Evolutionary conservation across 1,140 invertebrate genomes (phyloP).

Genomic region (Zaprionus inermis): DNA sequence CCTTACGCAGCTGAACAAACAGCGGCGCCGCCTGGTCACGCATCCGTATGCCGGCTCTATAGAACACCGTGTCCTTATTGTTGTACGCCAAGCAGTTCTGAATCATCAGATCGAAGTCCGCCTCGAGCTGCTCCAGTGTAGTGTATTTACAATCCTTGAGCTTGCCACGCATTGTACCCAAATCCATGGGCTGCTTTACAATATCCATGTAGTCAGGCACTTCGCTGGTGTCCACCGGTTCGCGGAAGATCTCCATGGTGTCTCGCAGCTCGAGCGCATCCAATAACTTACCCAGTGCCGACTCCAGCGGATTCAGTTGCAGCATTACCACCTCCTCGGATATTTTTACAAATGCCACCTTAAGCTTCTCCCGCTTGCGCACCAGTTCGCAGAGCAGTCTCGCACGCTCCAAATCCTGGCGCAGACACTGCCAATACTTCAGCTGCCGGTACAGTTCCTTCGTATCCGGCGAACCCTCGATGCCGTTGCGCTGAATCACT

Average conservation of each 20-base stretch:
- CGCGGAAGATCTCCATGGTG: conserved; percentile 94
- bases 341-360: conserved; percentile 93
- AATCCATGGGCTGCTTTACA: conserved; percentile 97
- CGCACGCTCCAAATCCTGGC: conserved; percentile 97
- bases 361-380: conserved; percentile 97
- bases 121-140: conserved; percentile 91
- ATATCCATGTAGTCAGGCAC: conserved; percentile 97
- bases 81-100: conserved; percentile 98
- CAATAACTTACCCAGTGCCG: conserved; percentile 90
- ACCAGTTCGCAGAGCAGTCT: conserved; percentile 97
- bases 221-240: conserved; percentile 96
- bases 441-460: conserved; percentile 93
- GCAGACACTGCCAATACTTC: conserved; percentile 97
- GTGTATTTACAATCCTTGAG: conserved; percentile 91
- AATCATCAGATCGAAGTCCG: conserved; percentile 97
- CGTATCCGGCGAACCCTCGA: conserved; percentile 86
- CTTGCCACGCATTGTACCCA: conserved; percentile 95
- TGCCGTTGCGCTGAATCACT: conserved; percentile 84
- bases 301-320: conserved; percentile 92
- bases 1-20: conserved; percentile 91
- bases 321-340: conserved; percentile 92
- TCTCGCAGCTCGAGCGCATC: conserved; percentile 92
- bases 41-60: conserved; percentile 93
- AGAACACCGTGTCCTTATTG: conserved; percentile 95
- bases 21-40: conserved; percentile 92